Evolutionary conservation across 2,797 vertebrate species (phyloP).

Genomic region (Typhlichthys eigenmanni): DNA sequence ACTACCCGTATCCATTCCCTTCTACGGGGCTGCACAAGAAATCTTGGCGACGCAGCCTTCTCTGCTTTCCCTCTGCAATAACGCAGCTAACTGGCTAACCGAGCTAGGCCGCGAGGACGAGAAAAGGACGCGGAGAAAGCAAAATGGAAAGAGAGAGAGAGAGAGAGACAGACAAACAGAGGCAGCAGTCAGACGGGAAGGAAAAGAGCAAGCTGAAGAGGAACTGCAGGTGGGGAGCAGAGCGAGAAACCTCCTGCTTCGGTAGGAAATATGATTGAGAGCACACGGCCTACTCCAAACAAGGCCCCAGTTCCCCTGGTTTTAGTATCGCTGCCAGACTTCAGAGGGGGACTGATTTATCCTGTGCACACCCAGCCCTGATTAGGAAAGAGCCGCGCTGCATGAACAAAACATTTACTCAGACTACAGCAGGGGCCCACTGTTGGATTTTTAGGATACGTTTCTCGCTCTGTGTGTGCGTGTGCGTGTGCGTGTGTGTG

Average conservation of each 20-base stretch:
- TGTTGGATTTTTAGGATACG: slow-evolving; percentile 31
- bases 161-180: not conserved
- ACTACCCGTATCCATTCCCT: slow-evolving; percentile 50
- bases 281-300: slow-evolving; percentile 67
- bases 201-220: not conserved
- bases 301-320: slow-evolving; percentile 55
- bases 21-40: slow-evolving; percentile 45
- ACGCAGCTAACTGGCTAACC: slow-evolving; percentile 77
- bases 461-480: slow-evolving; percentile 8
- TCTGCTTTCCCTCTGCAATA: slow-evolving; percentile 61
- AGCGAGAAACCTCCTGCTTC: slow-evolving; percentile 38
- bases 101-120: slow-evolving; percentile 37
- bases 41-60: slow-evolving; percentile 56
- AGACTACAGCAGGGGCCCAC: slow-evolving; percentile 54
- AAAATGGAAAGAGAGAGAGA: not conserved
- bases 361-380: slow-evolving; percentile 65
- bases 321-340: slow-evolving; percentile 76
- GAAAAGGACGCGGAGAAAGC: slow-evolving; percentile 29
- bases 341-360: slow-evolving; percentile 77
- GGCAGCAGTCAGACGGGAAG: not conserved
- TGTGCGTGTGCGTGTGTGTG: not conserved
- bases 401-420: slow-evolving; percentile 73
- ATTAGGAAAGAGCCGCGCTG: slow-evolving; percentile 62
- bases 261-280: slow-evolving; percentile 75
- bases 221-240: slow-evolving; percentile 27